Conservation (phyloP, 2,888 invertebrate genomes). For the Agrotis clavis region DNA sequence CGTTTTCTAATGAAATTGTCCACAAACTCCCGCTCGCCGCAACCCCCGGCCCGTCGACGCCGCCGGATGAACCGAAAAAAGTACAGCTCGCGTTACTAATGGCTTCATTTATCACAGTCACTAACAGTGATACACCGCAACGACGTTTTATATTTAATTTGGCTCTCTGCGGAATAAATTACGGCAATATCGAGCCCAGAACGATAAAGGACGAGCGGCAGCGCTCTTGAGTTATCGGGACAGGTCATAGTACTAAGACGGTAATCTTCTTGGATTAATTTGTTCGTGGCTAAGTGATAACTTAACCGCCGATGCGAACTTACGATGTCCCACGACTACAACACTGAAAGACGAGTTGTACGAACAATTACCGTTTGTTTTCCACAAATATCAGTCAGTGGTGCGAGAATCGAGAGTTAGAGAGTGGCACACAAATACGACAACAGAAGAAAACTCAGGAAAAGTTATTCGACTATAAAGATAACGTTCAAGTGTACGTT, state of each 20-base stretch:
- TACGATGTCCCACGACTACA: slow-evolving; percentile 73
- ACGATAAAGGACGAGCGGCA: slow-evolving; percentile 85
- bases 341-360: slow-evolving; percentile 71
- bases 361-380: slow-evolving; percentile 71
- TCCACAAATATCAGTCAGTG: slow-evolving; percentile 68
- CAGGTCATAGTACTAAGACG: slow-evolving; percentile 84
- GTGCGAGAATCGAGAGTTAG: slow-evolving; percentile 60
- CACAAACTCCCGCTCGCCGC: slow-evolving; percentile 87
- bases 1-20: slow-evolving; percentile 91
- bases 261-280: slow-evolving; percentile 88
- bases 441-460: slow-evolving; percentile 69
- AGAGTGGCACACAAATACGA: slow-evolving; percentile 62
- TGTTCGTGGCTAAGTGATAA: slow-evolving; percentile 88
- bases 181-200: slow-evolving; percentile 86
- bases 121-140: slow-evolving; percentile 91
- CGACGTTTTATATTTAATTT: slow-evolving; percentile 91
- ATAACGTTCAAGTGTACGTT: slow-evolving; percentile 76
- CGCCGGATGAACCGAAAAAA: slow-evolving; percentile 91
- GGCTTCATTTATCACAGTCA: slow-evolving; percentile 91
- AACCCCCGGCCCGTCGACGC: slow-evolving; percentile 86
- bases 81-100: slow-evolving; percentile 91
- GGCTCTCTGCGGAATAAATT: slow-evolving; percentile 89
- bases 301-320: slow-evolving; percentile 81
- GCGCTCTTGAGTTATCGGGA: slow-evolving; percentile 85
- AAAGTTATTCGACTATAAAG: slow-evolving; percentile 77